Evolutionary conservation across 2,113 vertebrate species (phyloP), one percentile per base, ranked within the genome.

Genomic region (Microcebus jonahi): DNA sequence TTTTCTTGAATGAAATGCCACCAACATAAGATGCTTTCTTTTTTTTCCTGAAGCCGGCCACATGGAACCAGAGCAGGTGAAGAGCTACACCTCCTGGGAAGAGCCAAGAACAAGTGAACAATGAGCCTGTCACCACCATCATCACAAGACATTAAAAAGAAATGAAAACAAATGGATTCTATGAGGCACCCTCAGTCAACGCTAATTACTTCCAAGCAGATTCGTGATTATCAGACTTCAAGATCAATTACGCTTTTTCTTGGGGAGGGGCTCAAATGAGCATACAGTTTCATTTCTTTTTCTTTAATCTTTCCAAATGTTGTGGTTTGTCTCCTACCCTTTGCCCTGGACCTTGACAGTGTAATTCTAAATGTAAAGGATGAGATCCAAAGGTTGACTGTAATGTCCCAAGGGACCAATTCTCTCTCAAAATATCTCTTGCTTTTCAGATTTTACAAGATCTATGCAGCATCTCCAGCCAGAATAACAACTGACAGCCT

Each of bases 121-220:
- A 87, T 0, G 6, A 96, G 90, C 71, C 27, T 2, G 97, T 97
- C 88, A 31, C 6, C 25, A 29, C 79, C 97, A 91, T 63, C 59
- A 93, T 87, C 83, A 86, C 89, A 92, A 96, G 96, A 18, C 96
- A 87, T 70, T 85, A 71, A 98, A 98, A 50, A 0, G 57, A 94
- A 93, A 93, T 87, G 14, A 92, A 88, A 68, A 92, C 87, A 97
- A 90, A 86, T 50, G 97, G 94, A 89, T 92, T 96, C 36, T 36
- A 77, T 76, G 50, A 94, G 95, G 85, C 67, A 90, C 27, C 82
- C 21, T 27, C 25, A 3, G 63, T 59, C 94, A 95, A 93, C 1
- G 21, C n/a, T 90, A 87, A 94, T 95, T 97, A 85, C 65, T 89
- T 93, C 76, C 29, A 50, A 91, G 59, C 61, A 96, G 29, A 91